A percentile compares a stretch with the other conserved stretches of the same genome.
Conservation (phyloP, 2,797 vertebrate species). For the Austrolebias charrua region DNA sequence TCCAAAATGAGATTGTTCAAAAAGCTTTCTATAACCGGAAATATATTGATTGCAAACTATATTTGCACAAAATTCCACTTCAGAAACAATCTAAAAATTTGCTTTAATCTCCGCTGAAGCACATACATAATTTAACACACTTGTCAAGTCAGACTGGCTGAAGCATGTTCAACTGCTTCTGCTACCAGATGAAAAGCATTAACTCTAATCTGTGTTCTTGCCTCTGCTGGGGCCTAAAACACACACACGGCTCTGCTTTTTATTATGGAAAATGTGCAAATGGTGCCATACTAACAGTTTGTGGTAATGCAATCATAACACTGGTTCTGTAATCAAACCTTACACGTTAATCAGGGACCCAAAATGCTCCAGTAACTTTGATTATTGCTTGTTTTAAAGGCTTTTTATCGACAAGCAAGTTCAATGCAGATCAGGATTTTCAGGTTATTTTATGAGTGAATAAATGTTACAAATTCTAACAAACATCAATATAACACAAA, state of each 20-base stretch:
- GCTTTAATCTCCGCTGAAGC: constrained; percentile 5
- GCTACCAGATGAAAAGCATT: constrained; percentile 64
- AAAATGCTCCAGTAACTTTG: constrained; percentile 18
- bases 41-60: no score
- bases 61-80: no score
- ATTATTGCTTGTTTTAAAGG: constrained; percentile 24
- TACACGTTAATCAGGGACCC: constrained; percentile 15
- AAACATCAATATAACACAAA: neutral
- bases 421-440: neutral
- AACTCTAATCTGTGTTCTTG: constrained; percentile 50
- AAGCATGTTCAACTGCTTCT: constrained; percentile 42
- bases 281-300: constrained; percentile 46
- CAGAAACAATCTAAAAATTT: no score
- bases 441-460: neutral
- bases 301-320: constrained; percentile 61
- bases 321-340: constrained; percentile 31
- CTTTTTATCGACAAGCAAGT: constrained; percentile 14
- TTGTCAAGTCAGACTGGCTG: constrained; percentile 30
- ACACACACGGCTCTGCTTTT: constrained; percentile 33
- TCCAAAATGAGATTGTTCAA: no score
- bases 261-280: constrained; percentile 63
- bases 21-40: no score
- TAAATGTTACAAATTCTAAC: no score
- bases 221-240: constrained; percentile 39
- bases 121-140: no score